Evolutionary conservation across 1,140 invertebrate species (phyloP).

Genomic region (Mylabris phalerata): DNA sequence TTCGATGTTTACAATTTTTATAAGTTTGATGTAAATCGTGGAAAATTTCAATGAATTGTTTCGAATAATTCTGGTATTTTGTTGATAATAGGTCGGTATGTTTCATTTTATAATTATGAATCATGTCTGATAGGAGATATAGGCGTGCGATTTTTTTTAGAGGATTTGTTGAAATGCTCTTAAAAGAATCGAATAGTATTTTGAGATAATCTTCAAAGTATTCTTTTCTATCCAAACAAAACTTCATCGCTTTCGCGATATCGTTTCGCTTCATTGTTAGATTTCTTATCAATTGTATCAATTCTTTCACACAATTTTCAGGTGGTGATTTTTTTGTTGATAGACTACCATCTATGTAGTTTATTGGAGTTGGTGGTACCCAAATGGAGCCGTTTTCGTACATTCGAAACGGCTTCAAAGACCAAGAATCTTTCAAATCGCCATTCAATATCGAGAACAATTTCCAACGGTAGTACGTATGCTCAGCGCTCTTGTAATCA

Average conservation of each 20-base stretch:
- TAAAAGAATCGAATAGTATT: constrained; percentile 77
- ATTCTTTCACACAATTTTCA: constrained; percentile 35
- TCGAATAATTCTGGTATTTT: constrained; percentile 16
- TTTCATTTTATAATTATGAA: constrained; percentile 90
- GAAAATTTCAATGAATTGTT: background rate
- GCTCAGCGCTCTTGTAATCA: constrained; percentile 93
- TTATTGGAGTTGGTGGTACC: constrained; percentile 87
- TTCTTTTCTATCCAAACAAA: constrained; percentile 95
- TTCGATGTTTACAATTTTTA: background rate
- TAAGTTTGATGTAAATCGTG: background rate
- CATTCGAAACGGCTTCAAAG: constrained; percentile 91
- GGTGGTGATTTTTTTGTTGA: constrained; percentile 26
- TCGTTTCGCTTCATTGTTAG: constrained; percentile 75
- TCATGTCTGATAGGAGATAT: constrained; percentile 91
- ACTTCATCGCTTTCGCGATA: constrained; percentile 93
- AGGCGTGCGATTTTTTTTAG: constrained; percentile 88
- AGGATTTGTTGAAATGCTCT: constrained; percentile 71
- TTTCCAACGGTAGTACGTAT: constrained; percentile 99
- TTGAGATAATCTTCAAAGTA: constrained; percentile 92
- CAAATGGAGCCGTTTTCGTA: constrained; percentile 91
- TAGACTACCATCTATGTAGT: constrained; percentile 69
- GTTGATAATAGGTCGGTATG: constrained; percentile 34
- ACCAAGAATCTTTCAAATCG: constrained; percentile 86
- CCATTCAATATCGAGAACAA: constrained; percentile 94
- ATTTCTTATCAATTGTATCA: constrained; percentile 83